phyloP scores from a whole-genome alignment of 2,113 vertebrate genomes.

The Saimiri boliviensis region DNA sequence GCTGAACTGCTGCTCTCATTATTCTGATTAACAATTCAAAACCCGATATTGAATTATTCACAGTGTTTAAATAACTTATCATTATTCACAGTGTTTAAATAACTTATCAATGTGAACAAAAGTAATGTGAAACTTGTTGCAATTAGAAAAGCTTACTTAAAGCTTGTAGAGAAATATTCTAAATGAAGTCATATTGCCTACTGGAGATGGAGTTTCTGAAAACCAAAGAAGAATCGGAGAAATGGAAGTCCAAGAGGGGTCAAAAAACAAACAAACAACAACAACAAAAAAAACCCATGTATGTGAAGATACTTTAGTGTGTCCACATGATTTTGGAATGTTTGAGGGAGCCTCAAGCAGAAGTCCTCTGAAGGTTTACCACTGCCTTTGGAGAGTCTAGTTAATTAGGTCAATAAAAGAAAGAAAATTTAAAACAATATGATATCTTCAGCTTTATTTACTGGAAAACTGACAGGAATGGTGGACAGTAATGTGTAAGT shows the following conservation, averaged over 20 bases:
- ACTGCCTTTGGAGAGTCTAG: neutral
- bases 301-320: too few relatives aligned
- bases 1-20: constrained; percentile 41
- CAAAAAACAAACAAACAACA: neutral
- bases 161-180: constrained; percentile 69
- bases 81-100: constrained; percentile 79
- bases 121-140: constrained; percentile 59
- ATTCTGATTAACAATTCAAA: constrained; percentile 76
- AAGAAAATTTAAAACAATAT: neutral
- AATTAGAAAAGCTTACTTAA: constrained; percentile 77
- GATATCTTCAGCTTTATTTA: neutral
- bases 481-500: neutral
- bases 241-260: neutral
- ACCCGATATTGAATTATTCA: constrained; percentile 75
- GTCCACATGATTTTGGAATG: neutral
- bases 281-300: neutral
- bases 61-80: constrained; percentile 76
- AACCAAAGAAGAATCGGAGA: constrained; percentile 23
- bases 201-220: constrained; percentile 29
- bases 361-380: neutral
- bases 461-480: neutral
- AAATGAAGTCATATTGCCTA: constrained; percentile 69
- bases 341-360: neutral
- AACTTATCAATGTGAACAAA: constrained; percentile 69
- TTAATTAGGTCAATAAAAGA: neutral